phyloP scores from a whole-genome alignment of 2,113 vertebrate genomes.

The Trematomus loennbergii region DNA sequence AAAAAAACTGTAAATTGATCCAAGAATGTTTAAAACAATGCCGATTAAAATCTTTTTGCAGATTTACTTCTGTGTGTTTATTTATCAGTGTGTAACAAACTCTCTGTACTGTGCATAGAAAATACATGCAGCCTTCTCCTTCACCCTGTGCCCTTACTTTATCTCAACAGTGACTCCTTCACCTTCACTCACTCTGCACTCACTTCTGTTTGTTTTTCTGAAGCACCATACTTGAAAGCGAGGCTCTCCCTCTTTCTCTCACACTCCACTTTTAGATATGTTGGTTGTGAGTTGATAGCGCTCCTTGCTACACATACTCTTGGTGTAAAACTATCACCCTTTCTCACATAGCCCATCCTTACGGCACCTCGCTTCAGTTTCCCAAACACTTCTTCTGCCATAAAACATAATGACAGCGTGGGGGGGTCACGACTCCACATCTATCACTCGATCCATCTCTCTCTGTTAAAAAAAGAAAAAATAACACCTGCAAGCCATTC shows the following conservation, averaged over 20 bases:
- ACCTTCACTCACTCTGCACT: slow-evolving; percentile 47
- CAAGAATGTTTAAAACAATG: slow-evolving; percentile 81
- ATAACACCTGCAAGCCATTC: slow-evolving; percentile 78
- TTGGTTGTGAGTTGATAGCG: slow-evolving; percentile 30
- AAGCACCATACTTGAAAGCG: slow-evolving; percentile 28
- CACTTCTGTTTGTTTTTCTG: slow-evolving; percentile 52
- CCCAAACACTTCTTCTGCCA: slow-evolving; percentile 51
- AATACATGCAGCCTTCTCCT: neutral
- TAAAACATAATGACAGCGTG: slow-evolving; percentile 73
- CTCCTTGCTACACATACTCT: slow-evolving; percentile 30
- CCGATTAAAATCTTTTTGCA: slow-evolving; percentile 82
- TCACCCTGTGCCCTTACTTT: slow-evolving; percentile 21
- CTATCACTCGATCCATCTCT: slow-evolving; percentile 45
- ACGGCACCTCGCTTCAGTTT: slow-evolving; percentile 28
- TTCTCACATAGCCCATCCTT: slow-evolving; percentile 32
- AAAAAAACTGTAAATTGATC: slow-evolving; percentile 78
- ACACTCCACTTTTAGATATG: slow-evolving; percentile 25
- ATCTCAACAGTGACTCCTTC: slow-evolving; percentile 34
- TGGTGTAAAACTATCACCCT: slow-evolving; percentile 42
- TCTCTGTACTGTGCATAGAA: neutral
- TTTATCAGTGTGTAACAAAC: neutral
- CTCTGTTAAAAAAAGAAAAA: slow-evolving; percentile 9
- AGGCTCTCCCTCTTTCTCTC: slow-evolving; percentile 10
- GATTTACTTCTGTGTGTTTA: slow-evolving; percentile 60
- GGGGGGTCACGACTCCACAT: slow-evolving; percentile 34